A percentile compares a stretch with the other conserved stretches of the same genome.
phyloP scores from a whole-genome alignment of 2,113 vertebrate genomes.

The Platichthys stellatus region DNA sequence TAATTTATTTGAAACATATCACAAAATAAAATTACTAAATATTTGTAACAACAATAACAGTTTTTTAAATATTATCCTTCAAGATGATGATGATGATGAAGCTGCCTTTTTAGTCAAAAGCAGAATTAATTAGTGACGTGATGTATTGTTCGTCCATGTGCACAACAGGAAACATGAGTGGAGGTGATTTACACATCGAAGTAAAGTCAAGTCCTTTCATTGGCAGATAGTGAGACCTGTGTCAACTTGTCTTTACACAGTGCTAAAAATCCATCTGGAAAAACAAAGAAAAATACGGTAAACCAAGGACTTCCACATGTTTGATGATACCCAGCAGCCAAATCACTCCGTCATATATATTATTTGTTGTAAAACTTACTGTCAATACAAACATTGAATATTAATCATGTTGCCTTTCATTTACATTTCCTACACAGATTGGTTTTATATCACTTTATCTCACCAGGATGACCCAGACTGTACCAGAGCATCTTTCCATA shows the following conservation, averaged over 20 bases:
- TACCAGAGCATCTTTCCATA: too few species aligned
- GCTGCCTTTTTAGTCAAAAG: too few species aligned
- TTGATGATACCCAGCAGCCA: background rate
- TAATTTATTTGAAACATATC: too few species aligned
- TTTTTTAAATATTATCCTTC: too few species aligned
- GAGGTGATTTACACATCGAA: background rate
- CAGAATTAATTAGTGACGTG: too few species aligned
- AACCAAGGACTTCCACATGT: background rate
- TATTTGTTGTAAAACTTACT: background rate
- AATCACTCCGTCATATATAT: background rate
- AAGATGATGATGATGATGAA: too few species aligned
- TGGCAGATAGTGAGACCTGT: conserved; percentile 4
- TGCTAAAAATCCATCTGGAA: conserved; percentile 62
- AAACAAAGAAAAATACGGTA: conserved; percentile 20
- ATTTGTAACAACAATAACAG: too few species aligned
- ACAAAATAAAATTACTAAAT: too few species aligned
- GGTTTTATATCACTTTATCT: background rate
- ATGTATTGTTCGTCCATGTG: background rate
- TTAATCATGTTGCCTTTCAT: background rate
- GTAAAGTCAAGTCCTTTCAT: conserved; percentile 22
- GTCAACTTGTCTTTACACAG: background rate
- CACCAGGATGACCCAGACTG: too few species aligned
- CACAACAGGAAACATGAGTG: conserved; percentile 3
- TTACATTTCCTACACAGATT: background rate
- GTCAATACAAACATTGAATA: background rate